phyloP scores from a whole-genome alignment of 2,797 vertebrate species.

The Clamator glandarius region DNA sequence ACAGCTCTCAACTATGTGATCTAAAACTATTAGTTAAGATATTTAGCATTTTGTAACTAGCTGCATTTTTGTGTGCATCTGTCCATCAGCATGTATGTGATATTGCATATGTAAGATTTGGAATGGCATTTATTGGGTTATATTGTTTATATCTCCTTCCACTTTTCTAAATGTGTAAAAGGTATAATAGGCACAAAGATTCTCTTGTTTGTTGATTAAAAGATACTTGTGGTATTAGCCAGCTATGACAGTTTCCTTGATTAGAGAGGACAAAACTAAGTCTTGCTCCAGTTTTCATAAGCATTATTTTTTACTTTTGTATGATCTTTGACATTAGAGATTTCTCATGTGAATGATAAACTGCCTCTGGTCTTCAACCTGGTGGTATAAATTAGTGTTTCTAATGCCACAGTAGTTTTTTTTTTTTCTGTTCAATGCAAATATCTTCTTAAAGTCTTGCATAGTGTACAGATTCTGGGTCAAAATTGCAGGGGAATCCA shows the following conservation, averaged over 20 bases:
- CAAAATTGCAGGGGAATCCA: background rate
- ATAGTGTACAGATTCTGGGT: background rate
- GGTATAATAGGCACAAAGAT: background rate
- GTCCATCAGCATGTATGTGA: accelerated
- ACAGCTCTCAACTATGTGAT: background rate
- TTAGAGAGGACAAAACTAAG: background rate
- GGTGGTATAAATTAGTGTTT: background rate
- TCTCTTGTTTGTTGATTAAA: background rate
- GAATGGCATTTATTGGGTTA: background rate
- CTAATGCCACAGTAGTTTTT: background rate
- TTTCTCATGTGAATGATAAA: background rate
- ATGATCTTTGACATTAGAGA: background rate
- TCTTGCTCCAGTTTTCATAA: background rate
- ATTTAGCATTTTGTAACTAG: background rate
- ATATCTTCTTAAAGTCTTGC: background rate
- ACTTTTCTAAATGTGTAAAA: background rate
- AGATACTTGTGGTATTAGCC: background rate
- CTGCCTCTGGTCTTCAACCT: background rate
- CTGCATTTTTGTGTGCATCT: background rate
- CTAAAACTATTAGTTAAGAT: background rate
- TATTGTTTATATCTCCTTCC: background rate
- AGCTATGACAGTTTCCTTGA: background rate
- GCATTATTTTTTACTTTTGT: background rate
- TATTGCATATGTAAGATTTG: accelerated
- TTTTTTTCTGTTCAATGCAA: background rate